phyloP scores from a whole-genome alignment of 2,797 vertebrate genomes.

The Pachyuromys duprasi region DNA sequence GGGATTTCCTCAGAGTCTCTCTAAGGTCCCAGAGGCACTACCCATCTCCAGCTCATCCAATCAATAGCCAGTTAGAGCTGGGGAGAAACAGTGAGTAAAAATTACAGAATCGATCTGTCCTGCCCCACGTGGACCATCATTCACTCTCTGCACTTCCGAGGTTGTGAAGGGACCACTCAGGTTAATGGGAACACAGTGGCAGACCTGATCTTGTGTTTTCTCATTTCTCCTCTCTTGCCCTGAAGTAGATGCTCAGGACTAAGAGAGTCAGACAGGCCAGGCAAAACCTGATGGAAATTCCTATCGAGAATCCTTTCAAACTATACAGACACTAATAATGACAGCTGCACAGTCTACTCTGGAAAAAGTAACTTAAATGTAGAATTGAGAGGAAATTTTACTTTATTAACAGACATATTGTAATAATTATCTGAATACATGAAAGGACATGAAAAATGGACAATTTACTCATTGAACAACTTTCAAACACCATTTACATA shows the following conservation, averaged over 20 bases:
- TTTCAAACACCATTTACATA: not conserved
- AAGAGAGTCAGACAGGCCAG: slow-evolving; percentile 56
- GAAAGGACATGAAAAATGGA: not conserved
- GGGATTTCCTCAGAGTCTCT: slow-evolving; percentile 63
- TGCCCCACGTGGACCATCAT: slow-evolving; percentile 75
- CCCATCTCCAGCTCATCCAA: slow-evolving; percentile 76
- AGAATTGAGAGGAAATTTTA: slow-evolving; percentile 12
- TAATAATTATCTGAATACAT: not conserved
- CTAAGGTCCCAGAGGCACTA: slow-evolving; percentile 68
- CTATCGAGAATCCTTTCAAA: slow-evolving; percentile 66
- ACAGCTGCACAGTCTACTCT: not conserved
- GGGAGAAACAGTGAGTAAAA: slow-evolving; percentile 79
- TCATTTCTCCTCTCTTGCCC: slow-evolving; percentile 74
- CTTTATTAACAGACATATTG: not conserved
- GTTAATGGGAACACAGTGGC: slow-evolving; percentile 80
- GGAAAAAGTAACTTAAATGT: slow-evolving; percentile 24
- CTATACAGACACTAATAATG: slow-evolving; percentile 55
- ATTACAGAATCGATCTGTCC: slow-evolving; percentile 74
- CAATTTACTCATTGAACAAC: not conserved
- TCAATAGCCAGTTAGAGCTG: slow-evolving; percentile 80
- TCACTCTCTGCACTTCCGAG: slow-evolving; percentile 77
- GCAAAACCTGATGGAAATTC: slow-evolving; percentile 68
- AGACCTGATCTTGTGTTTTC: slow-evolving; percentile 69
- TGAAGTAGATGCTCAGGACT: slow-evolving; percentile 61
- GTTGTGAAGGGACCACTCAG: slow-evolving; percentile 76